phyloP scores from a whole-genome alignment of 2,113 vertebrate genomes.

The Thryonomys swinderianus region DNA sequence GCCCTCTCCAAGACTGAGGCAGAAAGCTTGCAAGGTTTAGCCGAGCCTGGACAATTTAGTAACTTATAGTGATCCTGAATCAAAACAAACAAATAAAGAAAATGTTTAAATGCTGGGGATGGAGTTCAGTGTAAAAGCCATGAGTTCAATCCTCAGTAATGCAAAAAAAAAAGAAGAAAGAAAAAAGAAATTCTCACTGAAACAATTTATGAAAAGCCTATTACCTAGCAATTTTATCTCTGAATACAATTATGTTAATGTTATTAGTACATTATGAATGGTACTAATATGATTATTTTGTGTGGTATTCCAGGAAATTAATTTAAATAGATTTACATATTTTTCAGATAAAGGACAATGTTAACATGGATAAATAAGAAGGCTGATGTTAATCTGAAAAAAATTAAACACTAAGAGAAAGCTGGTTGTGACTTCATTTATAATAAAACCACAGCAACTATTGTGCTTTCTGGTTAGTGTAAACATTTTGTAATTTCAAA shows the following conservation, averaged over 20 bases:
- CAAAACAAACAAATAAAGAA: not conserved
- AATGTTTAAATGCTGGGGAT: not conserved
- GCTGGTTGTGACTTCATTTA: not conserved
- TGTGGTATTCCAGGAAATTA: conserved; percentile 78
- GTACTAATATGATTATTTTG: conserved; percentile 78
- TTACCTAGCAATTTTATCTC: conserved; percentile 78
- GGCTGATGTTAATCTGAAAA: not conserved
- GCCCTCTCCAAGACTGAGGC: not conserved
- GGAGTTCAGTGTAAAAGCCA: not conserved
- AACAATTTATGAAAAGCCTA: conserved; percentile 73
- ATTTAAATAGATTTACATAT: conserved; percentile 80
- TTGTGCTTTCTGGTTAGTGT: not conserved
- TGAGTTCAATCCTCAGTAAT: not conserved
- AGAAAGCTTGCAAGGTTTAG: not conserved
- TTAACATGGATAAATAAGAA: conserved; percentile 48
- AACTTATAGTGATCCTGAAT: not conserved
- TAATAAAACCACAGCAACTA: not conserved
- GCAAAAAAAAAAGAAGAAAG: not conserved
- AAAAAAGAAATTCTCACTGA: conserved; percentile 45
- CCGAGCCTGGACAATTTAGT: not conserved
- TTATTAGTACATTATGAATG: conserved; percentile 77
- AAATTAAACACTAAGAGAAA: not conserved
- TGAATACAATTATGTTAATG: conserved; percentile 77
- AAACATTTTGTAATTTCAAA: conserved; percentile 9
- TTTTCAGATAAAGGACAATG: conserved; percentile 69